Evolutionary conservation across 2,888 invertebrate species (phyloP), one percentile per base, ranked within the genome.

Genomic region (Fissipunctia ypsillon): DNA sequence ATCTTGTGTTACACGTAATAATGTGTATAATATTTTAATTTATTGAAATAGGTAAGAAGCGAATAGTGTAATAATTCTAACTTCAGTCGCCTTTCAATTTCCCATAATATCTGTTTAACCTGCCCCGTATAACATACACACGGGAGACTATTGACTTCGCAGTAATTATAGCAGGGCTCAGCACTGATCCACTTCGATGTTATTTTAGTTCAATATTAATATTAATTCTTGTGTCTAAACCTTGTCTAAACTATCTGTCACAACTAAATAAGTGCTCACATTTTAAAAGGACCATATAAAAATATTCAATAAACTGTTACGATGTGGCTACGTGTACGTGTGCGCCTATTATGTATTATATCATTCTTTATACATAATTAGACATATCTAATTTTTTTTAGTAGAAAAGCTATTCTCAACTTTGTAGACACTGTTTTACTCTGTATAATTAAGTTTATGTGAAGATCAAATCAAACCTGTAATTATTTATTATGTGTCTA

Each of bases 381-480:
- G 10, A n/a, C 6, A 25, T 25, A 35, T 22, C 22, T 31, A 14
- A 3, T 22, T 41, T 16, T 41, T 5, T 31, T 43, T 16, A 2
- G 3, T 56, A 54, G 1, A 16, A 48, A 31, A 54, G 1, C 5
- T 28, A 4, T 67, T 73, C 25, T 56, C 12, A 28, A 28, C 22
- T 41, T 52, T 28, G 1, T 50, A 64, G 19, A 61, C 56, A 57
- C 38, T 60, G 14, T 45, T 56, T 48, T 52, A 52, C 31, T 48
- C 56, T 50, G n/a, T 64, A 43, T 43, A 52, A 56, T 61, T 59
- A 74, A 61, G 45, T 63, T 69, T 56, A 80, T 45, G 41, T 60
- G 6, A 67, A 73, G 43, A 81, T 73, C 63, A 84, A 71, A 70
- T 72, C 48, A 78, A 67, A 69, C 9, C 7, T 31, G 31, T 78